A percentile compares a stretch with the other conserved stretches of the same genome.
Conservation (phyloP, 2,113 vertebrate species). For the Garra rufa region DNA sequence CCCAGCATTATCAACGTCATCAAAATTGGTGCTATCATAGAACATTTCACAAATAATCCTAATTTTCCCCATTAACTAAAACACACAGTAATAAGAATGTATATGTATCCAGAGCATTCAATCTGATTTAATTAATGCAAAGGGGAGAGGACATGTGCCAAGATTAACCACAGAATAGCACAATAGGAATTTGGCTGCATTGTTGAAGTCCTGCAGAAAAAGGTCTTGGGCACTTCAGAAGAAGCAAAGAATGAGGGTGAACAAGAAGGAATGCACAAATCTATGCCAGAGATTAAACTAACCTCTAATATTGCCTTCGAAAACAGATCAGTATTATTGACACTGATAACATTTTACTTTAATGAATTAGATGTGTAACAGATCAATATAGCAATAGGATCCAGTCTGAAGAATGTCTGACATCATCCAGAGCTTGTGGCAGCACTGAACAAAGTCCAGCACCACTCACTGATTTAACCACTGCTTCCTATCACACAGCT, state of each 20-base stretch:
- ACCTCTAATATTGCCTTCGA: neutral
- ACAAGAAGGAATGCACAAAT: neutral
- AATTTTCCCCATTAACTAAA: conserved; percentile 25
- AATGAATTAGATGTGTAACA: neutral
- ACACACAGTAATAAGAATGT: conserved; percentile 43
- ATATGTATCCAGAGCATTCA: conserved; percentile 54
- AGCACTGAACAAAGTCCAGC: conserved; percentile 16
- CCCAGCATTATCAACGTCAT: neutral
- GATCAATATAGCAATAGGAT: neutral
- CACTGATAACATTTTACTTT: neutral
- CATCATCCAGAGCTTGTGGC: neutral
- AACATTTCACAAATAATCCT: conserved; percentile 33
- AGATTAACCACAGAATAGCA: conserved; percentile 57
- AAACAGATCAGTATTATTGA: neutral
- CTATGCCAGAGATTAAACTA: neutral
- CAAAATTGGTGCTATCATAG: conserved; percentile 14
- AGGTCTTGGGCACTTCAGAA: neutral
- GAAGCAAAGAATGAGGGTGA: neutral
- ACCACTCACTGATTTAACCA: neutral
- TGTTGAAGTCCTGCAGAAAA: conserved; percentile 49
- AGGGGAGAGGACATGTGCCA: conserved; percentile 21
- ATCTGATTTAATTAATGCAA: conserved; percentile 58
- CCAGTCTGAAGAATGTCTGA: neutral
- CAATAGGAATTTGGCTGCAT: conserved; percentile 56
- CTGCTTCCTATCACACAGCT: neutral